phyloP scores from a whole-genome alignment of 2,797 vertebrate species.

The Oreortyx pictus region DNA sequence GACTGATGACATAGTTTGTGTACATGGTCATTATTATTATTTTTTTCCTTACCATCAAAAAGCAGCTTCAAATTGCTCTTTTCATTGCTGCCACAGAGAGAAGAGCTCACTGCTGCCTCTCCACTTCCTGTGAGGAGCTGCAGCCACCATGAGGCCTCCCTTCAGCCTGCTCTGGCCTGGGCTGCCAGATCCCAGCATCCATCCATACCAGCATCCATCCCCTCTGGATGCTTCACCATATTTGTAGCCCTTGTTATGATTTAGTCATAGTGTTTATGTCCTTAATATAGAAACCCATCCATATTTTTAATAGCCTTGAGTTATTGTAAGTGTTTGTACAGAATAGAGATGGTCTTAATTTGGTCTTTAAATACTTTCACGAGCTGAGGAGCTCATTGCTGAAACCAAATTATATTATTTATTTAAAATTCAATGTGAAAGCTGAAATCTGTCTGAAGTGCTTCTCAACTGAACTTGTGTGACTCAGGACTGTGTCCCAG shows the following conservation, averaged over 20 bases:
- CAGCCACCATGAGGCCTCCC: too few species aligned
- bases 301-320: background rate
- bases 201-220: too few species aligned
- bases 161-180: too few species aligned
- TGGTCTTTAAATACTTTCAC: background rate
- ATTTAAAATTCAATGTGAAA: background rate
- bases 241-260: background rate
- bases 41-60: background rate
- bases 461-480: background rate
- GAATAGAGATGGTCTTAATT: background rate
- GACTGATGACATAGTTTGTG: background rate
- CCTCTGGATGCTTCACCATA: too few species aligned
- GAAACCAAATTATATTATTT: background rate
- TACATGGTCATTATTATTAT: background rate
- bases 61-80: background rate
- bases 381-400: background rate
- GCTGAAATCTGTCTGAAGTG: background rate
- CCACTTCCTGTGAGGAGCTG: too few species aligned
- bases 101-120: too few species aligned
- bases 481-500: accelerated
- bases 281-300: background rate
- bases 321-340: background rate
- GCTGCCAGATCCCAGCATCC: too few species aligned
- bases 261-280: background rate
- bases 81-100: background rate